phyloP scores from a whole-genome alignment of 2,888 invertebrate genomes.

The Lasioglossum morio region DNA sequence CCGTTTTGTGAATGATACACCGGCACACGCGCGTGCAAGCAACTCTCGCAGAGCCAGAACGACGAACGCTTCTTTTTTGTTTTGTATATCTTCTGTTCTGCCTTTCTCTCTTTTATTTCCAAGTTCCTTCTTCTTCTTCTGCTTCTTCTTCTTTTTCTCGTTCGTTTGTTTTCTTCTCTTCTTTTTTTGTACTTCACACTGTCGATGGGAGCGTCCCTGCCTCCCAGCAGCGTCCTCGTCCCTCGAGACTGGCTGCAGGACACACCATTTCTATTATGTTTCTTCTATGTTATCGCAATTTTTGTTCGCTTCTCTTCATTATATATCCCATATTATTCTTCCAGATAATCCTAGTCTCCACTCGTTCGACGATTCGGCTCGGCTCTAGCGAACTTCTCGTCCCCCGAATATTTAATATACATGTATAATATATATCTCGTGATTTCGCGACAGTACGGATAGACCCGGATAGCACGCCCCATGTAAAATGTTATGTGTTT shows the following conservation, averaged over 20 bases:
- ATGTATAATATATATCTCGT: constrained; percentile 18
- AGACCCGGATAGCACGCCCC: constrained; percentile 80
- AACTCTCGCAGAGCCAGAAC: constrained; percentile 69
- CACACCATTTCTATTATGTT: constrained; percentile 16
- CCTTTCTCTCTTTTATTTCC: too few relatives aligned
- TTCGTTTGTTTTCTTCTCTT: constrained; percentile 4
- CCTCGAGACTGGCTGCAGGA: constrained; percentile 19
- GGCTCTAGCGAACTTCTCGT: constrained; percentile 32
- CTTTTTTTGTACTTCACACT: constrained; percentile 63
- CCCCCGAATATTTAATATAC: constrained; percentile 17
- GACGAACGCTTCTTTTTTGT: constrained; percentile 49
- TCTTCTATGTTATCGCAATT: neutral
- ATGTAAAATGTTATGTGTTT: constrained; percentile 73
- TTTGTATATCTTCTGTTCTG: neutral
- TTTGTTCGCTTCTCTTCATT: neutral
- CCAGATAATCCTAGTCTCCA: neutral
- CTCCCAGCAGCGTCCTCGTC: constrained; percentile 17
- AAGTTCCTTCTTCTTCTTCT: neutral
- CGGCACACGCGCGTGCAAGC: constrained; percentile 67
- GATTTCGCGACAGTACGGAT: constrained; percentile 71
- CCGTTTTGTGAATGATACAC: constrained; percentile 56
- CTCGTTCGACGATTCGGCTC: constrained; percentile 59
- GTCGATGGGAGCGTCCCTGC: constrained; percentile 37
- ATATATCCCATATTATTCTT: neutral
- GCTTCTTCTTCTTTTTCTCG: neutral